A percentile compares a stretch with the other conserved stretches of the same genome.
These are phyloP conservation scores for Herminia tarsipennalis DNA, from an alignment of 2,888 invertebrate genomes.

Conservation along the genomic window DNA sequence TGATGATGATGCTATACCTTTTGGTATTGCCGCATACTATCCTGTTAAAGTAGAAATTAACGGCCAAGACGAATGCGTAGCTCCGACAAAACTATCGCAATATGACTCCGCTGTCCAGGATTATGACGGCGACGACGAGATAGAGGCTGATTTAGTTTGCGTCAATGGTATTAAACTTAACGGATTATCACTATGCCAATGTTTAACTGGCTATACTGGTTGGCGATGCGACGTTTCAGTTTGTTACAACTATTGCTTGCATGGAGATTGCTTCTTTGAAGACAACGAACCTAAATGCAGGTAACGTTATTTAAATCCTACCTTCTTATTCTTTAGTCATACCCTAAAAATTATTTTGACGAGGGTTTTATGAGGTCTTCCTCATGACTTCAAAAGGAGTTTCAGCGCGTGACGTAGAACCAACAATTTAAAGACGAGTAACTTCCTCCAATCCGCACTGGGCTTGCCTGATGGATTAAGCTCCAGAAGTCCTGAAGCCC, in stretches of 20 bases:
- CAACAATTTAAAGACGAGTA: too few species aligned
- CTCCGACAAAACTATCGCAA: conserved; percentile 52
- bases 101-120: conserved; percentile 63
- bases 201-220: conserved; percentile 88
- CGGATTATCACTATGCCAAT: conserved; percentile 81
- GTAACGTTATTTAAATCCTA: conserved; percentile 45
- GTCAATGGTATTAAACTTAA: conserved; percentile 64
- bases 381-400: too few species aligned
- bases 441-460: too few species aligned
- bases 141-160: conserved; percentile 71
- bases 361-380: too few species aligned
- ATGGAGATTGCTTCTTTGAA: conserved; percentile 85
- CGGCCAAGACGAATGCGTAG: conserved; percentile 58
- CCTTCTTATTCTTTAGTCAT: too few species aligned
- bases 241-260: conserved; percentile 91
- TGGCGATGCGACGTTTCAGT: conserved; percentile 88
- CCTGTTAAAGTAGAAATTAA: conserved; percentile 64
- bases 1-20: conserved; percentile 52
- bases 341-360: too few species aligned
- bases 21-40: conserved; percentile 73
- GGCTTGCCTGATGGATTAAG: too few species aligned
- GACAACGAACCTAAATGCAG: conserved; percentile 72
- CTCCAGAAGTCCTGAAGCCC: too few species aligned
- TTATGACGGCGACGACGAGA: conserved; percentile 61
- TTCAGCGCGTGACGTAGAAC: too few species aligned